A percentile compares a stretch with the other conserved stretches of the same genome.
These are phyloP conservation scores for Sycophila sp. DNA, from an alignment of 1,140 invertebrate genomes.

Conservation along the genomic window DNA sequence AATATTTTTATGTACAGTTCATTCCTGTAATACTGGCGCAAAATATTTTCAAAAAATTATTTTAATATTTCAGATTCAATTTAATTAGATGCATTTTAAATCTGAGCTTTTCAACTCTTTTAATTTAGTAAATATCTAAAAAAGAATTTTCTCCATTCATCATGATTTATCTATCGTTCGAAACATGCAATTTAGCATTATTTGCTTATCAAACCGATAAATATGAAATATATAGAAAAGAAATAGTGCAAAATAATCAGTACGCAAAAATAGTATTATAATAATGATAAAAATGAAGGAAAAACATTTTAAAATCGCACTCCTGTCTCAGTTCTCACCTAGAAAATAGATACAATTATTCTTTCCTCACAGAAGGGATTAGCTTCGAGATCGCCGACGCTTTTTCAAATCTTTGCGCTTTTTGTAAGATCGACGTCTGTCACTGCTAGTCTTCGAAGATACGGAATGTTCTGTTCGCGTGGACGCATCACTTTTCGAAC, in stretches of 20 bases:
- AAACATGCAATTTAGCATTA: too few relatives aligned
- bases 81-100: constrained; percentile 2
- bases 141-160: neutral
- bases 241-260: too few relatives aligned
- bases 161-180: neutral
- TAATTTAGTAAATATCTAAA: too few relatives aligned
- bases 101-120: constrained; percentile 8
- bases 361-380: constrained; percentile 17
- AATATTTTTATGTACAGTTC: constrained; percentile 19
- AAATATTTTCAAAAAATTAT: neutral
- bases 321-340: neutral
- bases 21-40: neutral
- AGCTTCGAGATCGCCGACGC: constrained; percentile 42
- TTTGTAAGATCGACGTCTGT: constrained; percentile 39
- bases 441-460: constrained; percentile 37
- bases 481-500: constrained; percentile 38
- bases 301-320: constrained; percentile 22
- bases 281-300: neutral
- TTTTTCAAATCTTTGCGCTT: constrained; percentile 41
- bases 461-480: constrained; percentile 48
- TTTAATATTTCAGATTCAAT: neutral
- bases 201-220: too few relatives aligned
- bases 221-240: too few relatives aligned
- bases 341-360: constrained; percentile 20
- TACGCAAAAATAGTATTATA: neutral